These are phyloP conservation scores for Siderastrea siderea DNA, from an alignment of 92 coral and sea anemone genomes.

Conservation along the genomic window DNA sequence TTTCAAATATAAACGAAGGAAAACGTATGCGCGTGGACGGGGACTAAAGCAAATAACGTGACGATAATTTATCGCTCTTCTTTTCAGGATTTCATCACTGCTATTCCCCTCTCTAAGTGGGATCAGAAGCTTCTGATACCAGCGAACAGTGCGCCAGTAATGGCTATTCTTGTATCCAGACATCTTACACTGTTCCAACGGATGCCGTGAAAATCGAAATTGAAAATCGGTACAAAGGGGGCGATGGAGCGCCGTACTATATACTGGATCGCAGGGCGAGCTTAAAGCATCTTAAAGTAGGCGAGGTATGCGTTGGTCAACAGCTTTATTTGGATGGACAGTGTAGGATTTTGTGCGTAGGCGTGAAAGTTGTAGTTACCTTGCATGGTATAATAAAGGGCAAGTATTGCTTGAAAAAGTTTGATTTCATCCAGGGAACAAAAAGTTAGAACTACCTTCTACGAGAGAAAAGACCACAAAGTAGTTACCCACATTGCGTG, in stretches of 20 bases:
- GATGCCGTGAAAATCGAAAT: constrained; percentile 76
- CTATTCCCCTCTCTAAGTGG: constrained; percentile 84
- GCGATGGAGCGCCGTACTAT: constrained; percentile 71
- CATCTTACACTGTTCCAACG: constrained; percentile 64
- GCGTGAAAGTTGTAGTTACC: too few relatives aligned
- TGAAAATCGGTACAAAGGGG: constrained; percentile 75
- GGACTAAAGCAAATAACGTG: too few relatives aligned
- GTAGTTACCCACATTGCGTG: too few relatives aligned
- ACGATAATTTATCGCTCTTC: neutral
- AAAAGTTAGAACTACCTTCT: too few relatives aligned
- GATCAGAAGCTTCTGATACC: constrained; percentile 73
- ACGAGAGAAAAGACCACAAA: too few relatives aligned
- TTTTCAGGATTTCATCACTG: constrained; percentile 81
- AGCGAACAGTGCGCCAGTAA: constrained; percentile 86
- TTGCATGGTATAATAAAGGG: too few relatives aligned
- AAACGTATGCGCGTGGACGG: too few relatives aligned
- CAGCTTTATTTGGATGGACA: neutral
- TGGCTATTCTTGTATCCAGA: constrained; percentile 75
- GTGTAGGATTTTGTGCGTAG: neutral
- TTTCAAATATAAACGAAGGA: too few relatives aligned
- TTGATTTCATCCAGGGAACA: too few relatives aligned
- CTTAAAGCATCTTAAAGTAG: constrained; percentile 75
- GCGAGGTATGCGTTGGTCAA: constrained; percentile 61
- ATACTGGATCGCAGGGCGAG: constrained; percentile 77
- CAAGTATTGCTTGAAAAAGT: too few relatives aligned